Evolutionary conservation across 2,797 vertebrate species (phyloP), one percentile per base, ranked within the genome.

Genomic region (Enteromius treurensis): DNA sequence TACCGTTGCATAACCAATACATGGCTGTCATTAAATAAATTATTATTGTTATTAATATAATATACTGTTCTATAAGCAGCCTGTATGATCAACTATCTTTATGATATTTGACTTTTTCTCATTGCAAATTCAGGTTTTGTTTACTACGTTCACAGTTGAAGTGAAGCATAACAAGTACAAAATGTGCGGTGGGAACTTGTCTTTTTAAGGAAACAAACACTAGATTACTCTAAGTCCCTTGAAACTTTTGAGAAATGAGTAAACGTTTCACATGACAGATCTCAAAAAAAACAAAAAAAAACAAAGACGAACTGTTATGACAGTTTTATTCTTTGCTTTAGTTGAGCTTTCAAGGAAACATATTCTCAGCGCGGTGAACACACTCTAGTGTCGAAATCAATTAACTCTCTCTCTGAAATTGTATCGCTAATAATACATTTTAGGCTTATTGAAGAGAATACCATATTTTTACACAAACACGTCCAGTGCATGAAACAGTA

Each of bases 201-300:
- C 10, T 17, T 70, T 79, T 80, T 23, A 80, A 62, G 8, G 19
- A 14, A 81, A 73, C 55, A 19, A 64, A n/a, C 80, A 26, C 21
- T 82, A 82, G 71, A 82, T 82, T 68, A 75, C 80, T 76, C 23
- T 37, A n/a, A 75, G 34, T 6, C 15, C 15, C 23, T 55, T 15
- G 7, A 55, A 17, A n/a, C 58, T 65, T 51, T 58, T 32, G 23
- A 58, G 81, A 82, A 82, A 82, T 77, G 81, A 77, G 34, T 34
- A 51, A 65, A 68, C 0, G 73, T 82, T 75, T 82, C 80, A 76
- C 42, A 42, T 76, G 71, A 82, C 47, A 23, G 49, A 45, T 82
- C 10, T 82, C 70, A 53, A 21, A 81, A 74, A 26, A 26, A 26
- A 26, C n/a, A 26, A 26, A 26, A 26, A 26, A 34, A 13, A 10